Evolutionary conservation across 2,113 vertebrate species (phyloP), one percentile per base, ranked within the genome.

Genomic region (Phainopepla nitens): DNA sequence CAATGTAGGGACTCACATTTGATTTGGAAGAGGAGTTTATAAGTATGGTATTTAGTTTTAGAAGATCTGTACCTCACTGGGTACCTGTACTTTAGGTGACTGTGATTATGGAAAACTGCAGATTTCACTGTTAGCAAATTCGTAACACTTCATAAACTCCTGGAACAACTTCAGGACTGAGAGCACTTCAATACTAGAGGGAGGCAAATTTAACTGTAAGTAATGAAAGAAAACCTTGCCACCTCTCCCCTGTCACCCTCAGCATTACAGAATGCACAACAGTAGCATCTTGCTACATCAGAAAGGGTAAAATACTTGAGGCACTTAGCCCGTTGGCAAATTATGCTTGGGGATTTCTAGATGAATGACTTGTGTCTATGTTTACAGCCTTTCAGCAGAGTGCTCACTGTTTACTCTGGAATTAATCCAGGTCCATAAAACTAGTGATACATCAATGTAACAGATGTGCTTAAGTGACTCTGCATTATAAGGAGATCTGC

Each of bases 371-470:
- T 51, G 69, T 78, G 73, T 85, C 78, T 78, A 2, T 97, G 94
- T 90, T 88, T 92, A 95, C 79, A 87, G 93, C 77, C 92, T 94
- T 92, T 92, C 96, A 90, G 89, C 66, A 57, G 64, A 97, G 92
- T 73, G 78, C 89, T 94, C 90, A 78, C 72, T 95, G 88, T 97
- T 98, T 98, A 96, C 92, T 94, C 84, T 97, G 95, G 97, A 97
- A 97, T 96, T 96, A 97, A 96, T 97, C 94, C 96, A 97, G 94
- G 71, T 54, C 84, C 85, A 93, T 96, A 93, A 97, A 97, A 96
- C 84, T 71, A 96, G 83, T 73, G 93, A 94, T 95, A 95, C 60
- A 94, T 95, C 95, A 94, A 82, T 5, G 29, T 35, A 91, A 82
- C 91, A 92, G 86, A 95, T 73, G 87, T 72, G 93, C 92, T 89